Evolutionary conservation across 2,113 vertebrate genomes (phyloP), one percentile per base, ranked within the genome.

Genomic region (Cynopterus brachyotis): DNA sequence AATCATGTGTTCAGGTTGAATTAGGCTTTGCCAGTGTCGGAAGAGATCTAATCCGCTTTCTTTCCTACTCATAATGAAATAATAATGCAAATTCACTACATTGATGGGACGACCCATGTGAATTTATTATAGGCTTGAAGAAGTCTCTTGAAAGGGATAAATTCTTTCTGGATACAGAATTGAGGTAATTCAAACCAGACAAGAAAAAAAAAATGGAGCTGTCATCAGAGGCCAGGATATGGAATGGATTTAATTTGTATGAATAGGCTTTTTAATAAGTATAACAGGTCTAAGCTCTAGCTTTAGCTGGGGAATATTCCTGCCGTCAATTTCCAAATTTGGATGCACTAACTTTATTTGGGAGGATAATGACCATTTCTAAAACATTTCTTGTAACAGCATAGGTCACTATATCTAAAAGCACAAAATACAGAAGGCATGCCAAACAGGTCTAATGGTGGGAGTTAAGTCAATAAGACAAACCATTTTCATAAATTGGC

Each of bases 31-130:
- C 97, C 98, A 98, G 96, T 97, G 95, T 96, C 98, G 95, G 97
- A 97, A 98, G 97, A 98, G 98, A 98, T 98, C 97, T 98, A 98
- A 99, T 98, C 97, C 97, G 87, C 98, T 98, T 98, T 98, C 98
- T 98, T 98, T 98, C 96, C 96, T 97, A 89, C 96, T 98, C 98
- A 98, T 98, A 99, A 99, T 98, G 98, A 99, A 98, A 98, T 98
- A 98, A 98, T 98, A 99, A 99, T 98, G 98, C 98, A 99, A 99
- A 99, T 99, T 98, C 98, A 98, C 98, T 97, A 96, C 98, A 98
- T 45, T 98, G 98, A 98, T 98, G 98, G 98, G 98, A 98, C 11
- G 40, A 98, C 97, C 97, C 97, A 98, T 98, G 98, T 98, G 98
- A 98, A 99, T 99, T 98, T 99, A 98, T 98, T 98, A 98, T 89